Evolutionary conservation across 2,888 invertebrate species (phyloP).

Genomic region (Eupithecia centaureata): DNA sequence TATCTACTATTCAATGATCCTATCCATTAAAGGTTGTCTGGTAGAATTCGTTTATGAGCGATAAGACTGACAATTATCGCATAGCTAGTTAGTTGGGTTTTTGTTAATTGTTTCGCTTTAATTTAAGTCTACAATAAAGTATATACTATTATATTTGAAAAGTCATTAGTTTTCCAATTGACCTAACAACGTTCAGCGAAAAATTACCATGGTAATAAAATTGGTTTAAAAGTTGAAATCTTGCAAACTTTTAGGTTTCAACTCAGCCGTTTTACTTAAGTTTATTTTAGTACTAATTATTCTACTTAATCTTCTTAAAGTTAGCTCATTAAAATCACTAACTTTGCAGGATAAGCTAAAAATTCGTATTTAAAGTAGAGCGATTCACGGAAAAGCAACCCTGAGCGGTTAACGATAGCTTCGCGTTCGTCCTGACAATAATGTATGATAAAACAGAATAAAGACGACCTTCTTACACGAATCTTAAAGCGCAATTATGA

Average conservation of each 20-base stretch:
- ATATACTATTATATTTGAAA: no score
- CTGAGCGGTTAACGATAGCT: slow-evolving; percentile 39
- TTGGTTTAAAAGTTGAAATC: neutral
- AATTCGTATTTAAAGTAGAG: neutral
- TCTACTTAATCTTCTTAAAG: neutral
- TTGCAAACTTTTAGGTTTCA: neutral
- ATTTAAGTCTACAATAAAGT: no score
- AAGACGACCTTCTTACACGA: slow-evolving; percentile 26
- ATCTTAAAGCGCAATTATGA: slow-evolving; percentile 3
- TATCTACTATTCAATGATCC: no score
- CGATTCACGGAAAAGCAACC: neutral
- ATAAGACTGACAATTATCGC: no score
- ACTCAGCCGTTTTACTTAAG: neutral
- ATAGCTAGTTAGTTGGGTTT: no score
- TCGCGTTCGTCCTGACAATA: slow-evolving; percentile 45
- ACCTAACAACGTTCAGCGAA: neutral
- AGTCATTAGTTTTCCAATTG: neutral
- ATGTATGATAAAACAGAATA: slow-evolving; percentile 45
- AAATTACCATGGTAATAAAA: neutral
- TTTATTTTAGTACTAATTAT: neutral
- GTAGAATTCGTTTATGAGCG: no score
- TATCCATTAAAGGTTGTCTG: no score
- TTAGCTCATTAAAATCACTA: neutral
- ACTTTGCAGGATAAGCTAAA: neutral
- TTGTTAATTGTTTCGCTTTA: no score